Conservation (phyloP, 2,113 vertebrate genomes). For the Hyperoodon ampullatus region DNA sequence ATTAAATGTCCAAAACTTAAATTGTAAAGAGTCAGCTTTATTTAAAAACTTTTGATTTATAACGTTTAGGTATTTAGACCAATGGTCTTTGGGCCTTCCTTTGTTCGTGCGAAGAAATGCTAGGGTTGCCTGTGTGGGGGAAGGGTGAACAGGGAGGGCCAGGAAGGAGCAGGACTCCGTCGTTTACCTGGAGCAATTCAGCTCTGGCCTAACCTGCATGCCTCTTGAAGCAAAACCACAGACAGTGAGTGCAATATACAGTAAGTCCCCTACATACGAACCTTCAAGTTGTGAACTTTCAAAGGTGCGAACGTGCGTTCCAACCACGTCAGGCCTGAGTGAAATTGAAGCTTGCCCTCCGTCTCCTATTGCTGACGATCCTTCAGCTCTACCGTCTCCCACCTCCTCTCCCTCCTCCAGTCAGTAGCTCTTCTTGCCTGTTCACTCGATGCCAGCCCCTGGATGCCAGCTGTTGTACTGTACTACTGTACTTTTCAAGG, state of each 20-base stretch:
- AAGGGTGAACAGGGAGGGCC: background rate
- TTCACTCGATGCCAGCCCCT: background rate
- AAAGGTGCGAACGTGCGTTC: background rate
- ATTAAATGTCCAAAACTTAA: background rate
- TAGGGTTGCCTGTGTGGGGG: accelerated
- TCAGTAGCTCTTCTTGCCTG: background rate
- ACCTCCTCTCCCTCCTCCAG: background rate
- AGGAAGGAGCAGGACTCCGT: no score
- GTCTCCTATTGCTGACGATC: background rate
- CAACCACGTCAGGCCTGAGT: background rate
- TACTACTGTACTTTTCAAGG: background rate
- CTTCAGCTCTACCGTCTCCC: background rate
- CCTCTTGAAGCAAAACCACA: background rate
- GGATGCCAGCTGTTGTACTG: background rate
- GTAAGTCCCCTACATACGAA: background rate
- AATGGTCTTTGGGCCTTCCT: background rate
- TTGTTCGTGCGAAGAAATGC: background rate
- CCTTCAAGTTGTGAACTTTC: background rate
- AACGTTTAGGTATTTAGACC: background rate
- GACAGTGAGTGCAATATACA: background rate
- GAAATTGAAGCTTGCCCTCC: background rate
- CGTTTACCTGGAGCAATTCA: background rate
- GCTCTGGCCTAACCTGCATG: background rate
- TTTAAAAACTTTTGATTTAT: background rate
- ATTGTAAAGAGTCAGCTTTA: background rate